Percentiles rank a stretch among this genome's conserved stretches.
These are phyloP conservation scores for Thunnus maccoyii DNA, from an alignment of 2,113 vertebrate genomes.

Conservation along the genomic window DNA sequence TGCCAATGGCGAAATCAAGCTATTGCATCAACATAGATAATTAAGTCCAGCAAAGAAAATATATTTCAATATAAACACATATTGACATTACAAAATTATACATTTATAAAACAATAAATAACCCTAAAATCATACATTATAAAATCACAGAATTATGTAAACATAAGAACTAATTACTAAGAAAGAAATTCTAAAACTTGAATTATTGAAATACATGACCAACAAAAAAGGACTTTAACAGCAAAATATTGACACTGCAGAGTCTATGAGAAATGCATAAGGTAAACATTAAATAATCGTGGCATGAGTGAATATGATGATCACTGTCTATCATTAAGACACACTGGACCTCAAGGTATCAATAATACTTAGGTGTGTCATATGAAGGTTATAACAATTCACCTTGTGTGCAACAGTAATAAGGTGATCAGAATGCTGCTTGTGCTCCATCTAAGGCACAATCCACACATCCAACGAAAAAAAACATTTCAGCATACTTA, in stretches of 20 bases:
- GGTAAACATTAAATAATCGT: no score
- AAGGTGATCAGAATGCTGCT: neutral
- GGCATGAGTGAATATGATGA: neutral
- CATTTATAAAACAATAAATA: neutral
- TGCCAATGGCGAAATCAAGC: neutral
- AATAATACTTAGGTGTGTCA: neutral
- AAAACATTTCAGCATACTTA: slow-evolving; percentile 12
- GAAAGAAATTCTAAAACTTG: no score
- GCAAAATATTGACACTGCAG: no score
- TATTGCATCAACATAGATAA: neutral
- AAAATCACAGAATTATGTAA: neutral
- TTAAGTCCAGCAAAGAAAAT: neutral
- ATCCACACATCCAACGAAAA: neutral
- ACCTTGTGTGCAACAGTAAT: neutral
- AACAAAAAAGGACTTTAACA: no score
- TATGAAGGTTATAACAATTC: slow-evolving; percentile 13
- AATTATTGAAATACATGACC: no score
- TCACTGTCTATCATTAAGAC: neutral
- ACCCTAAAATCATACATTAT: neutral
- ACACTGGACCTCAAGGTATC: neutral
- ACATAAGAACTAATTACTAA: no score
- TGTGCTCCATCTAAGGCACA: neutral
- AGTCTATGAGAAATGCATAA: no score
- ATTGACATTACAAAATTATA: neutral
- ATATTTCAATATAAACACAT: no score